These are phyloP conservation scores for Nemurella pictetii DNA, from an alignment of 2,888 invertebrate genomes.

Conservation along the genomic window DNA sequence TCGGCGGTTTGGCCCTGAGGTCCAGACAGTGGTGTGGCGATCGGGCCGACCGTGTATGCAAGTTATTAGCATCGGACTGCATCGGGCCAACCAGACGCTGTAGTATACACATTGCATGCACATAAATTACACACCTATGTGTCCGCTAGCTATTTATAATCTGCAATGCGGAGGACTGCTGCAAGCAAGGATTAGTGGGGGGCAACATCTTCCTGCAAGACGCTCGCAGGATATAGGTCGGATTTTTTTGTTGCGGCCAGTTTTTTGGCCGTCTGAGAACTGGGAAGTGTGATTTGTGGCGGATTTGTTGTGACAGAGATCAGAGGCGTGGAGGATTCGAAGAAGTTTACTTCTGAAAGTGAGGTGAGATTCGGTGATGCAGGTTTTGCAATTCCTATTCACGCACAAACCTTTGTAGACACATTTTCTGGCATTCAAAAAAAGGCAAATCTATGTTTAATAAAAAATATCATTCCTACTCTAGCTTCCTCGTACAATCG, in stretches of 20 bases:
- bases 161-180: neutral
- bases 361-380: too few species aligned
- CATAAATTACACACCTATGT: neutral
- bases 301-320: too few species aligned
- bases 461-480: too few species aligned
- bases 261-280: neutral
- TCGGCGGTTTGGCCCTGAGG: neutral
- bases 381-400: too few species aligned
- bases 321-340: too few species aligned
- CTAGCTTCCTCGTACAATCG: too few species aligned
- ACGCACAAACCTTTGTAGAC: too few species aligned
- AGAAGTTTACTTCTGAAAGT: too few species aligned
- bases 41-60: neutral
- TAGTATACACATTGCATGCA: neutral
- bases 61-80: neutral
- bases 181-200: neutral
- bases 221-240: neutral
- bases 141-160: neutral
- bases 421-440: too few species aligned
- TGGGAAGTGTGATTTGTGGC: too few species aligned
- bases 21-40: too few species aligned
- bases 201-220: neutral
- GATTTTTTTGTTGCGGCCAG: neutral
- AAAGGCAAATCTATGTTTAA: too few species aligned
- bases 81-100: neutral